Percentiles rank a stretch among this genome's conserved stretches.
Conservation (phyloP, 2,888 invertebrate genomes). For the Leptopilina drosophilae region DNA sequence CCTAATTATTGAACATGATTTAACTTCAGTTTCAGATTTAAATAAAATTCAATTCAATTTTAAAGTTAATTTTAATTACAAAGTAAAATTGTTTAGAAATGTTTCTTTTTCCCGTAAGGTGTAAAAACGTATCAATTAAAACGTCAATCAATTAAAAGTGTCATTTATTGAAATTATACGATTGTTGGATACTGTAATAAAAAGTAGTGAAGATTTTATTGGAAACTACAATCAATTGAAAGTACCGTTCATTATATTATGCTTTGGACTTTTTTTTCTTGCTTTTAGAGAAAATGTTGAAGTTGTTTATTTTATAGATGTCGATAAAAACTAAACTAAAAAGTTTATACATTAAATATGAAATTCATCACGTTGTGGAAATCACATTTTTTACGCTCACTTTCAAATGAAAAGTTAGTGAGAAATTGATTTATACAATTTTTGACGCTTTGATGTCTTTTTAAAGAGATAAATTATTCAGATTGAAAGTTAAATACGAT, state of each 20-base stretch:
- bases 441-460: constrained; percentile 28
- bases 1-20: too few species aligned
- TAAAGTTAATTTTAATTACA: too few species aligned
- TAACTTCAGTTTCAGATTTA: too few species aligned
- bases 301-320: background rate
- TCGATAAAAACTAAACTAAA: constrained; percentile 30
- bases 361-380: constrained; percentile 4
- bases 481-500: constrained; percentile 11
- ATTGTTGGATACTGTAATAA: too few species aligned
- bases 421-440: constrained; percentile 32
- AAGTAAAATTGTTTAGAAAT: too few species aligned
- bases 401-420: constrained; percentile 22
- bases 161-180: too few species aligned
- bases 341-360: constrained; percentile 2
- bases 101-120: too few species aligned
- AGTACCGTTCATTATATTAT: background rate
- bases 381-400: constrained; percentile 25
- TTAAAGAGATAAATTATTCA: background rate
- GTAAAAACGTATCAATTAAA: too few species aligned
- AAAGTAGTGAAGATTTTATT: too few species aligned
- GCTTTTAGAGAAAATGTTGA: constrained; percentile 1
- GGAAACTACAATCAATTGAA: too few species aligned
- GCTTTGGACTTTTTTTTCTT: background rate
- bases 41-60: too few species aligned
- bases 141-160: too few species aligned